Percentiles rank a stretch among this genome's conserved stretches.
Conservation (phyloP, 2,113 vertebrate genomes). For the human (Homo sapiens) region DNA sequence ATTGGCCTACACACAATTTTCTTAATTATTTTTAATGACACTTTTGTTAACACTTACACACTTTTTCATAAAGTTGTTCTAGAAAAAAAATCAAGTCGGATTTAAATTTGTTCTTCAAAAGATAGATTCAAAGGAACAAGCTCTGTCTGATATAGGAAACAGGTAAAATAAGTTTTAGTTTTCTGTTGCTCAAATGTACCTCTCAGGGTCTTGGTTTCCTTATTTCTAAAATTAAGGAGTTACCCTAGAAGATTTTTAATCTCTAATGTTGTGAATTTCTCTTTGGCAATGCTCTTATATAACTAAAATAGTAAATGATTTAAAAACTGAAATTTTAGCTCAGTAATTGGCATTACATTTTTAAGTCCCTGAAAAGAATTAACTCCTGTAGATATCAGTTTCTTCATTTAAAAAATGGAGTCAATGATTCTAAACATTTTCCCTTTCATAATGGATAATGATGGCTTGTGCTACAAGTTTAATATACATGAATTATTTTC, state of each 20-base stretch:
- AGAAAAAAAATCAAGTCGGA: background rate
- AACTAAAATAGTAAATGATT: background rate
- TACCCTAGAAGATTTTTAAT: background rate
- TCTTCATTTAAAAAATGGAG: background rate
- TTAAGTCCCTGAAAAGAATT: background rate
- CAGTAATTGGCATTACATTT: background rate
- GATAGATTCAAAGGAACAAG: background rate
- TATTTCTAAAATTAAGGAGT: background rate
- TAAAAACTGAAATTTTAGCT: background rate
- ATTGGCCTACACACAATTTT: constrained; percentile 48
- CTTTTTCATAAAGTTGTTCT: constrained; percentile 41
- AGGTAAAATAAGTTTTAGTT: background rate
- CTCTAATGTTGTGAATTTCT: background rate
- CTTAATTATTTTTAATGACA: constrained; percentile 69
- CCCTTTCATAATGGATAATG: background rate
- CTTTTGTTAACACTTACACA: constrained; percentile 34
- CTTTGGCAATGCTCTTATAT: background rate
- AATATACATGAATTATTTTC: background rate
- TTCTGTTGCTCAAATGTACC: background rate
- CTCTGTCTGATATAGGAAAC: background rate
- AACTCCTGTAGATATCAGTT: background rate
- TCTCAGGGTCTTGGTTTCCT: background rate
- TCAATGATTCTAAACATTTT: background rate
- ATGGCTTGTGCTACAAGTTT: background rate
- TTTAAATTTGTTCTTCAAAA: constrained; percentile 25